A percentile compares a stretch with the other conserved stretches of the same genome.
phyloP scores from a whole-genome alignment of 2,797 vertebrate species.

The Geotrypetes seraphini region DNA sequence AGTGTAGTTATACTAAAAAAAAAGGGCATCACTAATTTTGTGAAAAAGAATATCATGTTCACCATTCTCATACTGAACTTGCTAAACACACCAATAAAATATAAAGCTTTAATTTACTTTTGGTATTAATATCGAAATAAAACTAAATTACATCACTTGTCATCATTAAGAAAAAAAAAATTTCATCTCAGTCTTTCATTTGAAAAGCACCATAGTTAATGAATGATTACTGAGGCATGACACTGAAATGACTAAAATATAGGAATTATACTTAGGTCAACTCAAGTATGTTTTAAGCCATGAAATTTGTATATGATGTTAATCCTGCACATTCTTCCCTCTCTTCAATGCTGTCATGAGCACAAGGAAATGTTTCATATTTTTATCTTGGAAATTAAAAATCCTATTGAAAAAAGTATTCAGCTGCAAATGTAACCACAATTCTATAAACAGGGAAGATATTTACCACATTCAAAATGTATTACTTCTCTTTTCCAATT shows the following conservation, averaged over 20 bases:
- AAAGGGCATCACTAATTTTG: too few relatives aligned
- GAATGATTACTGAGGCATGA: conserved; percentile 61
- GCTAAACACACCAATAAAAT: conserved; percentile 3
- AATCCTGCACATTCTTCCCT: conserved; percentile 11
- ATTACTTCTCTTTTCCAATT: background rate
- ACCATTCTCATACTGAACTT: background rate
- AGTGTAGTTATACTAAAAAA: too few relatives aligned
- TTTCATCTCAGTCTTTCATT: conserved; percentile 55
- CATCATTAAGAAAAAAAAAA: conserved; percentile 62
- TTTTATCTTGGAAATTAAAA: conserved; percentile 4
- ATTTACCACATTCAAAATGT: background rate
- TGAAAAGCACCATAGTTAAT: conserved; percentile 58
- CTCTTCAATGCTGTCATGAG: conserved; percentile 20
- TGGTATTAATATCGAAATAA: conserved; percentile 33
- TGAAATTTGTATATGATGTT: conserved; percentile 36
- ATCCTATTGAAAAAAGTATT: conserved; percentile 11
- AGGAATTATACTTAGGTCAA: conserved; percentile 59
- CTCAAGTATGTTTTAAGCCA: conserved; percentile 57
- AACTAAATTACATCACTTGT: conserved; percentile 60
- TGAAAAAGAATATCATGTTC: background rate
- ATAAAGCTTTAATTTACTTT: conserved; percentile 2
- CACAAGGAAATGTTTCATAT: conserved; percentile 10
- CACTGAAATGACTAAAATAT: conserved; percentile 57
- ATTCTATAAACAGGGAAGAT: background rate
- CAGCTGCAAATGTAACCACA: conserved; percentile 4